A percentile compares a stretch with the other conserved stretches of the same genome.
phyloP scores from a whole-genome alignment of 2,888 invertebrate species.

The Epistrophe eligans region DNA sequence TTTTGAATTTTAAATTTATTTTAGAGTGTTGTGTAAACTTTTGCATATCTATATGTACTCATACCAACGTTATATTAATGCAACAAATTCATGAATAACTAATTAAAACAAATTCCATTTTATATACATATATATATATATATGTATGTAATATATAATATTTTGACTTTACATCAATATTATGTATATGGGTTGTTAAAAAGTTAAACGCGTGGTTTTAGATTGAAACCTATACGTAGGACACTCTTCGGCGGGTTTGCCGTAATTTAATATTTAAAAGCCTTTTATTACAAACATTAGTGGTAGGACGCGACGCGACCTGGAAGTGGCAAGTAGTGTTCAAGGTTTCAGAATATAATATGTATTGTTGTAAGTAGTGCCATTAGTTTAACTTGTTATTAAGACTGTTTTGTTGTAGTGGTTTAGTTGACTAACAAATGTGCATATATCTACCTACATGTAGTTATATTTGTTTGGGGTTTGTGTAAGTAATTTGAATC shows the following conservation, averaged over 20 bases:
- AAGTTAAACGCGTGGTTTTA: conserved; percentile 13
- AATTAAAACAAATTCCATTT: conserved; percentile 21
- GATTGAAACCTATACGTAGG: background rate
- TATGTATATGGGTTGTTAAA: background rate
- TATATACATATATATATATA: conserved; percentile 1
- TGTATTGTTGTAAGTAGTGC: background rate
- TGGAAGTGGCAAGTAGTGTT: background rate
- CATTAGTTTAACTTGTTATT: background rate
- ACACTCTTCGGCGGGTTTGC: background rate
- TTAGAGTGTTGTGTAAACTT: conserved; percentile 22
- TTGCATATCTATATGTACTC: background rate
- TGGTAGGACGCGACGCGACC: background rate
- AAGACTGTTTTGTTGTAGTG: background rate
- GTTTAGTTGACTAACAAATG: background rate
- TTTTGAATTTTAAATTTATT: conserved; percentile 37
- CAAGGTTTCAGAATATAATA: background rate
- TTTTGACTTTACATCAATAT: conserved; percentile 19
- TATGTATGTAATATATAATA: background rate
- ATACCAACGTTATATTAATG: background rate
- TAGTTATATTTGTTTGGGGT: background rate
- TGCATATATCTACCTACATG: background rate
- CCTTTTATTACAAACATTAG: conserved; percentile 10
- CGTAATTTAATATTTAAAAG: conserved; percentile 21
- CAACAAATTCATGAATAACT: conserved; percentile 31
- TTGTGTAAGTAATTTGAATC: background rate